Base-by-base conservation (phyloP, 2,113 vertebrate species). In the Pelecanoides urinatrix region DNA sequence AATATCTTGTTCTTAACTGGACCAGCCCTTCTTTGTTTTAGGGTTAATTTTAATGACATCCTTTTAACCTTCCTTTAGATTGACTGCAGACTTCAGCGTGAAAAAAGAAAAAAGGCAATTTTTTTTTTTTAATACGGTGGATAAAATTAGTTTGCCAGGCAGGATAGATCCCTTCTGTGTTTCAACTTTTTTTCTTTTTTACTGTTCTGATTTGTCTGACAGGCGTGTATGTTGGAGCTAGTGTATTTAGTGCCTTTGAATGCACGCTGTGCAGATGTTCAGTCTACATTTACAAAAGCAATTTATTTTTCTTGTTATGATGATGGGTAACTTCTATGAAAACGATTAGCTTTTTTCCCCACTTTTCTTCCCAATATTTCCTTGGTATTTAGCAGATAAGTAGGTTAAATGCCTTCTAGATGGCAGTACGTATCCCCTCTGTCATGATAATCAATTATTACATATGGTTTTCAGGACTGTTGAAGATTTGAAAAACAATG, bases 401-500 rank as follows among this genome's bases (percentile, higher is more conserved):
- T 34, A 66, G 53, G 34, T 52, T 21, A 32, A 73, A 16, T 56
- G 23, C 36, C 23, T 85, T 75, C 12, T 25, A 53, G 53, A 16
- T 78, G 63, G 42, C 63, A 44, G 16, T 15, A 6, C 7, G 0
- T 81, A 18, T 56, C n/a, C 61, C n/a, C 67, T 73, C 78, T 92
- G 22, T 8, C 50, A 17, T 21, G 18, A 52, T 89, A 45, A 26
- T 67, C 18, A 15, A 8, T 49, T 38, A 13, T 18, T 86, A 68
- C 53, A 1, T 96, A 20, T 94, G 30, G 27, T 95, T 96, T 89
- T 68, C 96, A 99, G 99, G 97, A 99, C 99, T 59, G 99, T 99
- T 84, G 99, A 99, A 95, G 99, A 99, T 97, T 95, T 99, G 96
- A 99, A 99, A 96, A 99, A 99, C 97, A 99, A 99, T 78, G 99